Conservation (phyloP, 2,888 invertebrate genomes). For the Gymnocheta viridis region DNA sequence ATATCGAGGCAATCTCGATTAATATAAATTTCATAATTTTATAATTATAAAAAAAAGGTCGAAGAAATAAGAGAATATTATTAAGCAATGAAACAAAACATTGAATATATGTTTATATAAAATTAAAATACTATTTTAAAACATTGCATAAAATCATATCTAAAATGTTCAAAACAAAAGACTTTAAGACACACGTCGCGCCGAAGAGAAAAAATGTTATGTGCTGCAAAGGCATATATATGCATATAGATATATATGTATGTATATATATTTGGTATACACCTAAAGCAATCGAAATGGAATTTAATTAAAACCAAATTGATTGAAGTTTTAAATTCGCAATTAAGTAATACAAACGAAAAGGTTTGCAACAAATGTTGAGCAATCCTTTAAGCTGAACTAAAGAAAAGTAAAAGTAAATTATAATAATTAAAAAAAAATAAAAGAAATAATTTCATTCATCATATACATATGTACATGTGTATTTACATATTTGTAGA, state of each 20-base stretch:
- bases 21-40: too few species aligned
- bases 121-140: not conserved
- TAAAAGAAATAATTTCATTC: too few species aligned
- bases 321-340: too few species aligned
- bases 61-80: too few species aligned
- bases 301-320: slow-evolving; percentile 17
- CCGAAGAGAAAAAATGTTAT: not conserved
- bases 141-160: not conserved
- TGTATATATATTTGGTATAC: slow-evolving; percentile 1
- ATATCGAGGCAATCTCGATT: too few species aligned
- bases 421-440: not conserved
- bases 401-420: slow-evolving; percentile 54
- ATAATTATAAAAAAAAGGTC: too few species aligned
- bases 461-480: not conserved
- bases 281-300: slow-evolving; percentile 10
- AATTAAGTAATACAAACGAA: slow-evolving; percentile 18
- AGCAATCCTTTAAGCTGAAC: not conserved
- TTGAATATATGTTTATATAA: not conserved
- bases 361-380: not conserved
- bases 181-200: slow-evolving; percentile 39
- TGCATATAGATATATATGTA: not conserved
- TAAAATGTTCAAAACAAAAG: slow-evolving; percentile 40
- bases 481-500: not conserved
- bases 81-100: not conserved
- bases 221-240: not conserved